Percentiles rank a stretch among this genome's conserved stretches.
Evolutionary conservation across 2,113 vertebrate genomes (phyloP).

Genomic region (Epinephelus lanceolatus): DNA sequence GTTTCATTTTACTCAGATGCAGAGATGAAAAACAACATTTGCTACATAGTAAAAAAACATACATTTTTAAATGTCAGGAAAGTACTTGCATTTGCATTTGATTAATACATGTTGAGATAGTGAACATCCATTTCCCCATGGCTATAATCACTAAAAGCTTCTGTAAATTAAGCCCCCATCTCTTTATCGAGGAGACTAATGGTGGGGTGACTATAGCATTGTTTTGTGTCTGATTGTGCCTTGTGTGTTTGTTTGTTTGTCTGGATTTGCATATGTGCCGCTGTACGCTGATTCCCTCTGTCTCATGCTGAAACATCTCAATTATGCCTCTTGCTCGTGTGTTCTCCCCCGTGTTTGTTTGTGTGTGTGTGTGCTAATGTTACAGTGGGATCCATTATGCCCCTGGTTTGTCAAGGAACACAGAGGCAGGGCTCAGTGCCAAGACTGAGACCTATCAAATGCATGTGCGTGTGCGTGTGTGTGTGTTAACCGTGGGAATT

Average conservation of each 20-base stretch:
- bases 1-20: not conserved
- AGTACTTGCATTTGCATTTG: not conserved
- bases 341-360: constrained; percentile 2
- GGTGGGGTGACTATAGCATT: not conserved
- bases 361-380: constrained; percentile 26
- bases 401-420: constrained; percentile 55
- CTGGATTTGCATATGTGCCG: constrained; percentile 38
- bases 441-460: constrained; percentile 47
- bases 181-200: constrained; percentile 14
- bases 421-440: constrained; percentile 55
- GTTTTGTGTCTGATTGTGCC: constrained; percentile 10
- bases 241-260: constrained; percentile 41
- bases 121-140: not conserved
- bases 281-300: constrained; percentile 9
- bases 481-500: constrained; percentile 22
- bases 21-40: not conserved
- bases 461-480: not conserved
- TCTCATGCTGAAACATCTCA: constrained; percentile 54
- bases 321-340: constrained; percentile 44
- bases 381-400: constrained; percentile 58
- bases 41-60: not conserved
- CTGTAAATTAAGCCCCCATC: constrained; percentile 19
- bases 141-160: constrained; percentile 36
- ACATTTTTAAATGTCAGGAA: constrained; percentile 9
- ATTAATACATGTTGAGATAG: not conserved